Evolutionary conservation across 1,140 invertebrate genomes (phyloP).

Genomic region (Orussus abietinus): DNA sequence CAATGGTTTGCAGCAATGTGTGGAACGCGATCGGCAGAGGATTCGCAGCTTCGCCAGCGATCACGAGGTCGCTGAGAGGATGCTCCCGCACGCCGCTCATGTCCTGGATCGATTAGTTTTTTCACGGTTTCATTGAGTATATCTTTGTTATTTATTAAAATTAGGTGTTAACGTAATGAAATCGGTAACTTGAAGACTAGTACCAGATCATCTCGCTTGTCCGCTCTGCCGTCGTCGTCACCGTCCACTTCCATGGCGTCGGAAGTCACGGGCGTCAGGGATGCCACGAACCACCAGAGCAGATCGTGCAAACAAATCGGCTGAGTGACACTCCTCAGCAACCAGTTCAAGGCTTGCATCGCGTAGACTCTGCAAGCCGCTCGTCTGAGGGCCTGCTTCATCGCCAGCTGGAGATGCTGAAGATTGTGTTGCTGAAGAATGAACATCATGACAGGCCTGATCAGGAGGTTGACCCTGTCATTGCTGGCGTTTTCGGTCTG

Average conservation of each 20-base stretch:
- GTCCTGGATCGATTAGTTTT: too few relatives aligned
- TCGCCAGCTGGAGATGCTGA: conserved; percentile 72
- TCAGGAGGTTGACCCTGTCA: conserved; percentile 53
- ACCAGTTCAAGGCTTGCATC: conserved; percentile 92
- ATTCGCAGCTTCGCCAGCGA: conserved; percentile 76
- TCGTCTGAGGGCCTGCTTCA: conserved; percentile 78
- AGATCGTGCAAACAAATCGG: conserved; percentile 88
- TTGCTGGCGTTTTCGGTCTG: conserved; percentile 41
- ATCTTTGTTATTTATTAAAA: not conserved
- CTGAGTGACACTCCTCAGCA: conserved; percentile 87
- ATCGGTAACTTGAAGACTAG: not conserved
- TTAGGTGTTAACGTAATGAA: not conserved
- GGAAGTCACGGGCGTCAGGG: conserved; percentile 56
- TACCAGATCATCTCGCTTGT: conserved; percentile 58
- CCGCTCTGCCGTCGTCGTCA: conserved; percentile 55
- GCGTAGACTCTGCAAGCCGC: conserved; percentile 84
- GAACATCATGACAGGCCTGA: conserved; percentile 76
- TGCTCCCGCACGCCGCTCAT: conserved; percentile 69
- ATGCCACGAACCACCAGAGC: conserved; percentile 92
- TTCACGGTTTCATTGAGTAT: not conserved
- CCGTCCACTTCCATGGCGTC: conserved; percentile 44
- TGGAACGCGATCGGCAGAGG: conserved; percentile 83
- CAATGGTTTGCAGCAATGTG: conserved; percentile 83
- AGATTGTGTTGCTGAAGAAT: conserved; percentile 83
- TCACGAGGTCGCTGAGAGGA: conserved; percentile 74